Conservation (phyloP, 2,888 invertebrate genomes). For the Sinelater perroti region DNA sequence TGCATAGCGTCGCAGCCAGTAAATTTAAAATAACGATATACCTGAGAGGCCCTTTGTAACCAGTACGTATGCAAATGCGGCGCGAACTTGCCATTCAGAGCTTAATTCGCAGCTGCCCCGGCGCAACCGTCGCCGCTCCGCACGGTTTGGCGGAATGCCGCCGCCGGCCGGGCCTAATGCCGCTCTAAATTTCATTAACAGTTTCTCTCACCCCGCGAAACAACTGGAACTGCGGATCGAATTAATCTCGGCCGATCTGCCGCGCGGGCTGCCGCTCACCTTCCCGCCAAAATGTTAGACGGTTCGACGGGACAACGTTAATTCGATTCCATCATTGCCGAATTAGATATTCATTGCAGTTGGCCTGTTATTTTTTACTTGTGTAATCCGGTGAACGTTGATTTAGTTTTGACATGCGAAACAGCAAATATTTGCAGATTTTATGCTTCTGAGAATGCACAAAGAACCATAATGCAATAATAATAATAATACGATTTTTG, state of each 20-base stretch:
- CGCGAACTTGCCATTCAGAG: constrained; percentile 39
- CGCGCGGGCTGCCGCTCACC: too few species aligned
- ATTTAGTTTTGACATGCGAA: too few species aligned
- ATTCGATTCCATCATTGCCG: too few species aligned
- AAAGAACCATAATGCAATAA: too few species aligned
- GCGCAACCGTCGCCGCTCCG: constrained; percentile 41
- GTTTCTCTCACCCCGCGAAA: constrained; percentile 18
- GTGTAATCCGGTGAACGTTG: too few species aligned
- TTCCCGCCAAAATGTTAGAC: too few species aligned
- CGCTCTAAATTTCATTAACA: constrained; percentile 33
- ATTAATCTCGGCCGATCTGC: constrained; percentile 9
- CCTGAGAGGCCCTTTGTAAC: constrained; percentile 47
- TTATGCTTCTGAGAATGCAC: too few species aligned
- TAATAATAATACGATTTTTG: too few species aligned
- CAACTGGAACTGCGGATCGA: constrained; percentile 3
- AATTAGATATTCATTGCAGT: too few species aligned
- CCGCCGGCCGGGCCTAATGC: constrained; percentile 28
- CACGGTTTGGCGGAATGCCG: constrained; percentile 29
- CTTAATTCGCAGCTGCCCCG: constrained; percentile 45
- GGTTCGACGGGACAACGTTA: too few species aligned
- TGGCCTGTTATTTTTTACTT: too few species aligned
- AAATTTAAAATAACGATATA: constrained; percentile 50
- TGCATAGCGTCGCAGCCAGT: constrained; percentile 49
- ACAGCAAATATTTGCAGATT: too few species aligned
- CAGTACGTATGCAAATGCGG: constrained; percentile 44